Conservation (phyloP, 1,140 invertebrate species). For the Megathymus violae region DNA sequence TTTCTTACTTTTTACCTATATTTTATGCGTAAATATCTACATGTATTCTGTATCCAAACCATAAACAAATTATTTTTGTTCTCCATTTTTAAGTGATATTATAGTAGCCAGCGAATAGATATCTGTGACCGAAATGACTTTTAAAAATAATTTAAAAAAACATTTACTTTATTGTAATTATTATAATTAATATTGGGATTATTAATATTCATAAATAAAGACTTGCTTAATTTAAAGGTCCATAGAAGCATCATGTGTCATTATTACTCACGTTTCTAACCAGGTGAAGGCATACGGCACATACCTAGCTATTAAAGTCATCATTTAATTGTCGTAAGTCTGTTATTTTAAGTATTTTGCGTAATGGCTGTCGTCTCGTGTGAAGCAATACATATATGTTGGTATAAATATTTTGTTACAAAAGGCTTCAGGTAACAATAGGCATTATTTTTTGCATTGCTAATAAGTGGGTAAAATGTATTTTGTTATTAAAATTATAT, state of each 20-base stretch:
- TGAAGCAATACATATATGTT: slow-evolving; percentile 8
- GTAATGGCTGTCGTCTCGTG: slow-evolving; percentile 50
- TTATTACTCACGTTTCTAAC: slow-evolving; percentile 32
- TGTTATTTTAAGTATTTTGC: slow-evolving; percentile 59
- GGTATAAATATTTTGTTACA: too few species aligned
- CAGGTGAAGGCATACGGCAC: slow-evolving; percentile 44
- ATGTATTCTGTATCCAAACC: too few species aligned
- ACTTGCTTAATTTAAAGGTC: not conserved
- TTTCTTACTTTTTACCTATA: too few species aligned
- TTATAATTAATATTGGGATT: not conserved
- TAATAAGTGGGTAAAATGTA: not conserved
- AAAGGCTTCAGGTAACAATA: too few species aligned
- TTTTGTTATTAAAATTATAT: too few species aligned
- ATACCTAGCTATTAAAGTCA: slow-evolving; percentile 48
- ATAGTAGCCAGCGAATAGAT: too few species aligned
- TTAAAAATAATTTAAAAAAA: too few species aligned
- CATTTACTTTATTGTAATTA: not conserved
- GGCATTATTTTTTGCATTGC: slow-evolving; percentile 29
- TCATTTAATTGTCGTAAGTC: slow-evolving; percentile 55
- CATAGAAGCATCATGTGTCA: slow-evolving; percentile 11
- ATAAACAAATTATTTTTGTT: too few species aligned
- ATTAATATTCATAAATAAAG: too few species aligned
- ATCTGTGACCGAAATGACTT: too few species aligned
- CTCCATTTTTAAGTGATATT: too few species aligned
- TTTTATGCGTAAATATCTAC: too few species aligned